Base-by-base conservation (phyloP, 2,113 vertebrate species). In the Benitochromis conjunctus region DNA sequence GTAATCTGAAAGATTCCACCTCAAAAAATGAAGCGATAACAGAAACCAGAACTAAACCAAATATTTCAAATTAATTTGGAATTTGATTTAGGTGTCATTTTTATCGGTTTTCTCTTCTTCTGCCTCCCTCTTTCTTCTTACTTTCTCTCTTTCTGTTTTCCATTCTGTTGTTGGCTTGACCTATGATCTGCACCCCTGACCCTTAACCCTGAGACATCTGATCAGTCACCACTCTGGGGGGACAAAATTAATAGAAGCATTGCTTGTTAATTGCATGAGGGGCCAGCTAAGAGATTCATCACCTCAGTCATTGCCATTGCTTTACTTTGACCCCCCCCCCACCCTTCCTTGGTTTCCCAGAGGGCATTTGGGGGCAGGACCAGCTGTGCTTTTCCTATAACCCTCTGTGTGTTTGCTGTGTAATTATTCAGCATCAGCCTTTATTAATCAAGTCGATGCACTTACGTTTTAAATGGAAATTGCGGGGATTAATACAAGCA, bases 261-360 rank as follows among this genome's bases (percentile, higher is more conserved):
- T 97, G 97, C 97, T 97, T 96, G 98, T 98, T 99, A 99, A 99
- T 99, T 99, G 98, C 97, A 97, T 98, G 97, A 98, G 97, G 98
- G 97, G 97, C 97, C 96, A 97, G 97, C 97, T 96, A 97, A 97
- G 96, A 97, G 97, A 99, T 99, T 98, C 98, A 99, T 99, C 98
- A 98, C 98, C 98, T 99, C 98, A 99, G 98, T 99, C 98, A 99
- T 98, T 98, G 98, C 98, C 99, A 99, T 97, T 99, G 97, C 98
- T 98, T 98, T 96, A 95, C 97, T 98, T 98, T 99, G 98, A 99
- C 98, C 97, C 96, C 87, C 88, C 96, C 53, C 34, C 58, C 14
- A 2, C 56, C 41, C 58, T 77, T 82, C 87, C 91, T 77, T 86
- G 90, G 91, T 97, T 95, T 99, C 98, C 98, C 98, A 98, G 88